phyloP scores from a whole-genome alignment of 2,888 invertebrate genomes.

The Plusia festucae region DNA sequence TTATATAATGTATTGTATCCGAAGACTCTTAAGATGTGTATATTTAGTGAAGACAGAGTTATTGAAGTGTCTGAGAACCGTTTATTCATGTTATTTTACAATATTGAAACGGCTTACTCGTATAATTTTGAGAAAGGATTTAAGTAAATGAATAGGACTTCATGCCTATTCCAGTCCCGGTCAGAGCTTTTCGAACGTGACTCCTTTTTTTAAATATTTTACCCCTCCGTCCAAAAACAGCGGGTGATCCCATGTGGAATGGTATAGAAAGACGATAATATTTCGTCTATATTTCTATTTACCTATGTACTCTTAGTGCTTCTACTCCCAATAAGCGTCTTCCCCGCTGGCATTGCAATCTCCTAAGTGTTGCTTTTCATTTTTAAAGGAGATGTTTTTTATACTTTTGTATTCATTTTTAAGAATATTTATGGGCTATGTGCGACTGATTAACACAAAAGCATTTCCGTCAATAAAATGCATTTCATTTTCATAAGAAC shows the following conservation, averaged over 20 bases:
- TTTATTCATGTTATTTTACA: too few species aligned
- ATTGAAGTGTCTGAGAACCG: not conserved
- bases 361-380: conserved; percentile 3
- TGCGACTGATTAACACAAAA: not conserved
- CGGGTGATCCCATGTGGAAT: not conserved
- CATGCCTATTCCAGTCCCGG: not conserved
- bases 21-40: too few species aligned
- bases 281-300: not conserved
- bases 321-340: not conserved
- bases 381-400: not conserved
- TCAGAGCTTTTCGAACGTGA: conserved; percentile 1
- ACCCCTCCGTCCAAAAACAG: conserved; percentile 1
- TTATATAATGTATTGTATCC: not conserved
- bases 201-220: not conserved
- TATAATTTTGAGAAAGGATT: not conserved
- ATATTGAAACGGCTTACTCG: too few species aligned
- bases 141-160: not conserved
- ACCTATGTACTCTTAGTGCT: not conserved
- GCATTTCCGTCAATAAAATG: not conserved
- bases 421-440: not conserved
- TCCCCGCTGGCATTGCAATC: not conserved
- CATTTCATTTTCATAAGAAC: not conserved
- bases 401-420: not conserved
- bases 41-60: not conserved
- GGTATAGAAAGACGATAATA: not conserved